phyloP scores from a whole-genome alignment of 2,888 invertebrate genomes.

The Troilus luridus region DNA sequence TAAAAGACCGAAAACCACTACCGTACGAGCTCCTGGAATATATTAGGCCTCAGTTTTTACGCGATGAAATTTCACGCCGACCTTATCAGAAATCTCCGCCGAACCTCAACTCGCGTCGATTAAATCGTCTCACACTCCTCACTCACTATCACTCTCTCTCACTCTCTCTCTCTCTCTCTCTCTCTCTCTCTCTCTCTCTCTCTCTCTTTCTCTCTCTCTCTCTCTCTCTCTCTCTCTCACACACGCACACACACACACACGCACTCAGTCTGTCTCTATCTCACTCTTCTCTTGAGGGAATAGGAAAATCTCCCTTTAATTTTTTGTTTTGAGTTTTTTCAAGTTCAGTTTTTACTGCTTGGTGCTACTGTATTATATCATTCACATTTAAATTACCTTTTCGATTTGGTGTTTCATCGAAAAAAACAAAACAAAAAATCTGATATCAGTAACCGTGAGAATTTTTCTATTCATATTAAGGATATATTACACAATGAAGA shows the following conservation, averaged over 20 bases:
- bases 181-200: neutral
- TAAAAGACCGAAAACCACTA: conserved; percentile 58
- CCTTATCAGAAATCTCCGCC: conserved; percentile 49
- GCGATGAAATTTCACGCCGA: conserved; percentile 54
- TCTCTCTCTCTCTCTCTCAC: neutral
- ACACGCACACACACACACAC: no score
- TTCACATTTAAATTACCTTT: neutral
- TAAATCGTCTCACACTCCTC: conserved; percentile 23
- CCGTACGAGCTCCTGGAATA: conserved; percentile 58
- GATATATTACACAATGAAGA: no score
- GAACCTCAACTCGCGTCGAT: neutral
- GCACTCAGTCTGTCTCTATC: no score
- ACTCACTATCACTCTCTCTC: neutral
- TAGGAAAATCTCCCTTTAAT: neutral
- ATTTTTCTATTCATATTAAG: neutral
- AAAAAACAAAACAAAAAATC: neutral
- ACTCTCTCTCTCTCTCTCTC: neutral
- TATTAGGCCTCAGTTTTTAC: conserved; percentile 35
- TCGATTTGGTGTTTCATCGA: neutral
- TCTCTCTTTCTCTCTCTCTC: neutral
- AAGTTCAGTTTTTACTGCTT: neutral
- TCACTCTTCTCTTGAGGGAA: neutral
- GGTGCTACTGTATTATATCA: neutral
- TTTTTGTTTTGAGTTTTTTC: neutral
- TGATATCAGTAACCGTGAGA: neutral